phyloP scores from a whole-genome alignment of 2,797 vertebrate species.

The Psittacula derbiana region DNA sequence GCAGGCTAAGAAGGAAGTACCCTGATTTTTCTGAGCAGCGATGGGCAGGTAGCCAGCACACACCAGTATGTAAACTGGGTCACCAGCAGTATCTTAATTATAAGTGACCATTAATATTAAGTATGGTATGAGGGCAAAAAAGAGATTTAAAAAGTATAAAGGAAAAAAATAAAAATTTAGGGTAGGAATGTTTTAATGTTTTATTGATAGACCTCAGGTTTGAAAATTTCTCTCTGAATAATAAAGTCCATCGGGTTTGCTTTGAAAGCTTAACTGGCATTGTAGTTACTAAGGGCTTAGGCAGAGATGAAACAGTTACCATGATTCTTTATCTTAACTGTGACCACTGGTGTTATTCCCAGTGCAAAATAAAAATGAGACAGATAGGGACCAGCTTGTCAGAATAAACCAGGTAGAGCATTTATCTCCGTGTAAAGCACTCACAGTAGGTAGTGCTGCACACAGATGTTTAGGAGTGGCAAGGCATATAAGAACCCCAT shows the following conservation, averaged over 20 bases:
- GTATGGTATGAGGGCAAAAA: not conserved
- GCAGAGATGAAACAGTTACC: not conserved
- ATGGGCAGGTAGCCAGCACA: conserved; percentile 36
- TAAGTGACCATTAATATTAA: not conserved
- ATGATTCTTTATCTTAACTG: not conserved
- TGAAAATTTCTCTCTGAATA: not conserved
- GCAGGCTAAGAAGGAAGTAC: conserved; percentile 61
- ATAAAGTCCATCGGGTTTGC: not conserved
- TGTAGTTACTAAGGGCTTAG: not conserved
- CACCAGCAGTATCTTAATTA: conserved; percentile 4
- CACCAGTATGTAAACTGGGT: conserved; percentile 32
- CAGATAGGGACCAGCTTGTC: not conserved
- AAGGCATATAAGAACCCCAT: fast-evolving
- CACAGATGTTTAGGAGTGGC: not conserved
- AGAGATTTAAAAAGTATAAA: not conserved
- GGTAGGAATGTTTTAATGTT: not conserved
- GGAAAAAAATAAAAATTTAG: not conserved
- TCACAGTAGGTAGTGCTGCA: not conserved
- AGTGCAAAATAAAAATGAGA: not conserved
- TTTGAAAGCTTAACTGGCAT: not conserved
- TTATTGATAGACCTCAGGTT: not conserved
- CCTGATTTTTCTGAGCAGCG: conserved; percentile 42
- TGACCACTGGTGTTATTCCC: not conserved
- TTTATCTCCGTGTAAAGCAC: not conserved
- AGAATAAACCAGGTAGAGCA: not conserved